These are phyloP conservation scores for Papilio xuthus DNA, from an alignment of 1,140 invertebrate genomes.

Conservation along the genomic window DNA sequence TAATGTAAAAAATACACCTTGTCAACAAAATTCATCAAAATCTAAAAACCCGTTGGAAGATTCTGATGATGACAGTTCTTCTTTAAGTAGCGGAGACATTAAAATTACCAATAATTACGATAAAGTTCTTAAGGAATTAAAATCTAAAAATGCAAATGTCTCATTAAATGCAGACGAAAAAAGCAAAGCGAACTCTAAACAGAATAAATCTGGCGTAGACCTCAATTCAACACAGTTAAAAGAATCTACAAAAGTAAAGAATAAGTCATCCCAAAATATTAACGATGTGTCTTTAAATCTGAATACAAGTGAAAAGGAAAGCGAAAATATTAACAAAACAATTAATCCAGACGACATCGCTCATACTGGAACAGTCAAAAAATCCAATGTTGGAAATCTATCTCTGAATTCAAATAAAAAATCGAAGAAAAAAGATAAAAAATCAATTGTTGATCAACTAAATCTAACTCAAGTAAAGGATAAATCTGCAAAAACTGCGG, in stretches of 20 bases:
- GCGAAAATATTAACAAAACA: background rate
- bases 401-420: slow-evolving; percentile 63
- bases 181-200: slow-evolving; percentile 50
- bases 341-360: background rate
- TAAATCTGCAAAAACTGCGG: slow-evolving; percentile 45
- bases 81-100: slow-evolving; percentile 60
- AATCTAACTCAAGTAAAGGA: slow-evolving; percentile 67
- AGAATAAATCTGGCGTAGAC: background rate
- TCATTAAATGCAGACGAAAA: slow-evolving; percentile 61
- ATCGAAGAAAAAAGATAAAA: slow-evolving; percentile 51
- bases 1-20: slow-evolving; percentile 36
- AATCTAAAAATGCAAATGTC: slow-evolving; percentile 54
- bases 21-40: slow-evolving; percentile 42
- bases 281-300: background rate
- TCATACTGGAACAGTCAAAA: slow-evolving; percentile 33
- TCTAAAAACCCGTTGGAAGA: slow-evolving; percentile 56
- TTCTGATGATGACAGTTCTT: slow-evolving; percentile 46
- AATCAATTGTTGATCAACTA: slow-evolving; percentile 64
- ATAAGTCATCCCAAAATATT: background rate
- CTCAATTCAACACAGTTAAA: background rate
- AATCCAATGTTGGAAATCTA: slow-evolving; percentile 52
- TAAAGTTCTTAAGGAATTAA: slow-evolving; percentile 59
- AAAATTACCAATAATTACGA: slow-evolving; percentile 69
- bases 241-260: background rate
- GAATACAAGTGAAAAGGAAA: background rate